These are phyloP conservation scores for Lasioglossum morio DNA, from an alignment of 2,888 invertebrate genomes.

Conservation along the genomic window DNA sequence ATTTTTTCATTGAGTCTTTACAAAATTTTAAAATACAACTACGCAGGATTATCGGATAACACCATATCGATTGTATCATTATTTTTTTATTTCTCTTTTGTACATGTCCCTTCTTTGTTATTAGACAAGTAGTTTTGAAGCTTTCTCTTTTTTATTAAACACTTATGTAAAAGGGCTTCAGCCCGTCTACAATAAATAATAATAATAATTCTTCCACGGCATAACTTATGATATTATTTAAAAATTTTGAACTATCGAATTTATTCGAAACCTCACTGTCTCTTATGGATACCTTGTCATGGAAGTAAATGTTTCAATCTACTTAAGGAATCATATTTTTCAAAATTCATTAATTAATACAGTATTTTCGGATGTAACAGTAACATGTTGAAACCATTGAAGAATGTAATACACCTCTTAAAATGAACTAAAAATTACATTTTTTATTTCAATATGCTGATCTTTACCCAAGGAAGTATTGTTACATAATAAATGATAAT, in stretches of 20 bases:
- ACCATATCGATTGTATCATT: too few species aligned
- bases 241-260: background rate
- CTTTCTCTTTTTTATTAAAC: too few species aligned
- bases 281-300: background rate
- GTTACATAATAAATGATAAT: background rate
- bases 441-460: background rate
- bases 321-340: background rate
- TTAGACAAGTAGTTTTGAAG: too few species aligned
- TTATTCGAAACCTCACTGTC: background rate
- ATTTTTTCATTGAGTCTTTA: too few species aligned
- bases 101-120: too few species aligned
- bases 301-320: background rate
- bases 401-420: background rate
- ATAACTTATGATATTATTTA: background rate
- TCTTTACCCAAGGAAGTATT: background rate
- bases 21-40: too few species aligned
- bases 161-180: too few species aligned
- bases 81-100: too few species aligned
- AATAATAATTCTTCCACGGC: too few species aligned
- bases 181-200: too few species aligned
- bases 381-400: background rate
- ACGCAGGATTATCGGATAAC: too few species aligned
- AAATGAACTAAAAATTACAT: background rate
- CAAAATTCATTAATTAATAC: background rate
- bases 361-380: background rate